Evolutionary conservation across 2,888 invertebrate genomes (phyloP), one percentile per base, ranked within the genome.

Genomic region (Zhuqinia jingwanae): DNA sequence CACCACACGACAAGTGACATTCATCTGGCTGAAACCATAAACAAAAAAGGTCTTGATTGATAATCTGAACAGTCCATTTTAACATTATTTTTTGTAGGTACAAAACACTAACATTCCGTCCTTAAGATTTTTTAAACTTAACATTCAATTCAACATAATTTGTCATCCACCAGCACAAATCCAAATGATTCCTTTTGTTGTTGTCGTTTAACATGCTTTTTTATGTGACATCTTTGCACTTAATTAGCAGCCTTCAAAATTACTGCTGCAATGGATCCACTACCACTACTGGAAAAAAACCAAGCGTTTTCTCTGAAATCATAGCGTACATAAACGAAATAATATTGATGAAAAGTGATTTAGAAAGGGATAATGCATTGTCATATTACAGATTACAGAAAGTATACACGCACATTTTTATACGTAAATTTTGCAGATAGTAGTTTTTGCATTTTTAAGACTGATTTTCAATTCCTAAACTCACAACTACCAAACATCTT

Each of bases 1-100:
- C 20, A 22, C 56, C 22, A 36, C 70, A 70, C 70, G 80, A 80
- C 80, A 80, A 30, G 80, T 80, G 80, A 80, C 80, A 80, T 80
- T 70, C 36, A 58, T 80, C 56, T 22, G 42, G 15, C 10, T 27
- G 10, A 27, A 73, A 30, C 25, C 22, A 11, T 36, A 10, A 0
- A 70, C 22, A 25, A 56, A 53, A 68, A 45, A 6, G n/a, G 20
- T 58, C 13, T 42, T 80, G 80, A 80, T 80, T 80, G 80, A 80
- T 80, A 25, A 15, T n/a, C 47, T 11, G 20, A 68, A 45, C 42
- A 42, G 36, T 42, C 45, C 13, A 42, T 20, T 17, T 68, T 20
- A 5, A 36, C 63, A 63, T 63, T 8, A 36, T 68, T 36, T 68
- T 45, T 22, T 13, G 20, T 68, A 13, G 10, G 42, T 1, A 15